Evolutionary conservation across 2,113 vertebrate genomes (phyloP), one percentile per base, ranked within the genome.

Genomic region (Callipepla squamata): DNA sequence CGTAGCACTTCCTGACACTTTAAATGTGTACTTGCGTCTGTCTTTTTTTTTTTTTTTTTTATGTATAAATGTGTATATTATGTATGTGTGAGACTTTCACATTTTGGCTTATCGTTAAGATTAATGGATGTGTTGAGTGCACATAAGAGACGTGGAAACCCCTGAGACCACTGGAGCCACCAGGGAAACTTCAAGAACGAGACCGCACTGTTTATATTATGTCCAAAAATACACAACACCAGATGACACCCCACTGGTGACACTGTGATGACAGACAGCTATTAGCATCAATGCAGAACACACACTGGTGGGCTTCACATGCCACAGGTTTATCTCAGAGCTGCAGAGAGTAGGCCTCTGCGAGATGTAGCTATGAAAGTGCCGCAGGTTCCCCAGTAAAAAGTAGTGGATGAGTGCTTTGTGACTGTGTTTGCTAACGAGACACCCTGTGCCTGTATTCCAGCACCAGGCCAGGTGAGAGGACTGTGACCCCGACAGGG

Each of bases 391-490:
- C 68, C 65, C 77, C 14, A 3, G 63, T n/a, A 8, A 76, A 79
- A 87, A 67, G 25, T 25, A 44, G 57, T 3, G 17, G 18, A 25
- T 40, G 13, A 23, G 2, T 11, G 26, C 4, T 5, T 57, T 76
- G 55, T 73, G 51, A 34, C 21, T n/a, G 17, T 26, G 55, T 7
- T 62, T 47, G 45, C 26, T 50, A 12, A 7, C 3, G 7, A 22
- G 12, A 28, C n/a, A 21, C 38, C 14, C 36, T 25, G 17, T 3
- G 1, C 32, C 18, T 38, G 65, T 38, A 6, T 13, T 62, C 11
- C 8, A 34, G 21, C 0, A 9, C 38, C 3, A 5, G 72, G 59
- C 42, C 9, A 1, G 2, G 62, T 0, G 0, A 22, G n/a, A 22
- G 62, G 17, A 23, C 68, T 69, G 69, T 26, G 50, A 1, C 11